Evolutionary conservation across 2,888 invertebrate genomes (phyloP), one percentile per base, ranked within the genome.

Genomic region (Itoplectis maculator): DNA sequence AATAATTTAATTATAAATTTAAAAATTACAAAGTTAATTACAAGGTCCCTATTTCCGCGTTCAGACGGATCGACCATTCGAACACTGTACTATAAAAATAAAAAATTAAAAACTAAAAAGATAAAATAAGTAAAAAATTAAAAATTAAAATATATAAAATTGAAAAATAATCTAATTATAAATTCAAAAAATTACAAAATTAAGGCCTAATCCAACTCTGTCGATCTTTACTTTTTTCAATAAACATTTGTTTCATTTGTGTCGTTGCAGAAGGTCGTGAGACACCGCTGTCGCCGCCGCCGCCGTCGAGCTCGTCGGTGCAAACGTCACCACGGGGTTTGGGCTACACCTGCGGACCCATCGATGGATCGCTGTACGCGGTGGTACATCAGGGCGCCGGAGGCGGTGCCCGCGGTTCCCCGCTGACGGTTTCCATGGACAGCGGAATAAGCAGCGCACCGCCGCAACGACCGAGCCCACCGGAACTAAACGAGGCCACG

Each of bases 281-380:
- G 94, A 93, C 91, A 91, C 94, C 86, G 92, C 93, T 92, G 93
- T 94, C 86, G 74, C 91, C 90, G 29, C 88, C 88, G 23, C 90
- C 91, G n/a, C 89, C 90, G 15, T 90, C 91, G 92, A 94, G 84
- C 93, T 94, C 91, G 88, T 93, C 89, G 91, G 93, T 82, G 92
- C 94, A 92, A 92, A 94, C 90, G 37, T 91, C 92, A n/a, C 90
- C 91, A n/a, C 89, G 90, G 5, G 91, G 90, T 29, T 89, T 92
- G 84, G 94, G 93, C 86, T 96, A 97, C 93, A 97, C 96, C 61
- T 96, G 96, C 92, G 97, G 97, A 51, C 97, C 97, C 59, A 94
- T 97, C 89, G 97, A 98, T 95, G 98, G 98, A 88, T 97, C 97
- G 89, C 95, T 98, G 89, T 98, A 98, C 95, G 97, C 98, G 76